These are phyloP conservation scores for Muricea muricata DNA, from an alignment of 92 coral and sea anemone genomes.

Conservation along the genomic window DNA sequence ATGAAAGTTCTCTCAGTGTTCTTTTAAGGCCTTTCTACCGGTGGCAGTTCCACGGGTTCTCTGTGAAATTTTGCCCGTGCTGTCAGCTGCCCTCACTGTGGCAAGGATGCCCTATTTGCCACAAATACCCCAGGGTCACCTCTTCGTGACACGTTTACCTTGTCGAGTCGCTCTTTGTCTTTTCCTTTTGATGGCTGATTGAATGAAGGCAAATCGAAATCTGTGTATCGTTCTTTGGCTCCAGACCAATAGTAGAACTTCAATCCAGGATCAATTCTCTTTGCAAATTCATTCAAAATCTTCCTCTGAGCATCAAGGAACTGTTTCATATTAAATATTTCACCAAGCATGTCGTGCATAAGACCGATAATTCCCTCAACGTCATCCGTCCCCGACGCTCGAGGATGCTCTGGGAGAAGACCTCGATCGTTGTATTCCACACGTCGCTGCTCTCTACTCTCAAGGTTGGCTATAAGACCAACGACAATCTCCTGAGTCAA, in stretches of 20 bases:
- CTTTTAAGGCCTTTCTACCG: not conserved
- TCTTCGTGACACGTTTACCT: constrained; percentile 5
- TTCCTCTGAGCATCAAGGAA: constrained; percentile 18
- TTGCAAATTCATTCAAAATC: constrained; percentile 68
- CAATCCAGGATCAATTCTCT: constrained; percentile 60
- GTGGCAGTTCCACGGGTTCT: constrained; percentile 31
- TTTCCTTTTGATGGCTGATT: constrained; percentile 61
- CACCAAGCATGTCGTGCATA: constrained; percentile 53
- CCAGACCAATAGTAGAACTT: constrained; percentile 71
- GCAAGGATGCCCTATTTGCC: not conserved
- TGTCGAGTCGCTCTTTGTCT: constrained; percentile 17
- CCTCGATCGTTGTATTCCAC: not conserved
- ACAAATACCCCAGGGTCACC: constrained; percentile 44
- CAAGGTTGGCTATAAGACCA: not conserved
- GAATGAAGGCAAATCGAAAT: constrained; percentile 64
- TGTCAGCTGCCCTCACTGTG: constrained; percentile 16
- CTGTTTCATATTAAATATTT: too few species aligned
- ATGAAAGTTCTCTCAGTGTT: too few species aligned
- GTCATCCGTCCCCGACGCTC: not conserved
- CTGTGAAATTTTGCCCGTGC: constrained; percentile 9
- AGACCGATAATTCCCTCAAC: constrained; percentile 43
- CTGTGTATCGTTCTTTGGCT: constrained; percentile 55
- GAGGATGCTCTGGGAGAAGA: not conserved
- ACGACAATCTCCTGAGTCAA: not conserved
- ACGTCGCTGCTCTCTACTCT: not conserved